Base-by-base conservation (phyloP, 2,797 vertebrate genomes). In the Ceyx erithaca region DNA sequence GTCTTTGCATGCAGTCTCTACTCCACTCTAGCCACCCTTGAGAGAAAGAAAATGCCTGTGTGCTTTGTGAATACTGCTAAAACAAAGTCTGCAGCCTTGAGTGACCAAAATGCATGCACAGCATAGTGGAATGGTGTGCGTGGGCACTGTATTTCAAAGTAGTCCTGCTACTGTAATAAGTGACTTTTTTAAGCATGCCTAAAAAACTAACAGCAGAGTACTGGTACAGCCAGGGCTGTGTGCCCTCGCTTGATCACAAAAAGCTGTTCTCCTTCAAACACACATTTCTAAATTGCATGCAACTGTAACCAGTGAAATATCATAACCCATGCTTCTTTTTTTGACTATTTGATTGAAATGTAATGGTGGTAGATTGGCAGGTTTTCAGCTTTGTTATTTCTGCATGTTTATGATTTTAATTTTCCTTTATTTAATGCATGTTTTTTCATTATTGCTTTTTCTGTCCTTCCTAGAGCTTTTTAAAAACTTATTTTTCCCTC, bases 381-480 rank as follows among this genome's bases (percentile, higher is more conserved):
- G 52, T 33, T 94, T 93, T 93, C 78, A 59, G 8, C 67, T 85
- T 58, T 46, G 14, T 76, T 71, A 28, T 91, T 33, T 78, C 46
- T 86, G 61, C 20, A 37, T 85, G 52, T 52, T 84, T 90, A 64
- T 71, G 26, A 51, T 90, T 87, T 91, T 89, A 59, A 33, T 85
- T 88, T 90, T 58, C 5, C 2, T 72, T 58, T 77, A 72, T 71
- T 80, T 87, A 57, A 52, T 86, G 51, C 41, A 75, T 92, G 41
- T 19, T 71, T 81, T 69, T 97, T 95, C 84, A 48, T 85, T 95
- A 87, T 86, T 96, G 10, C 94, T 95, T 78, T 95, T 90, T 80
- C 89, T 68, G 93, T 97, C 71, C 90, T 91, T 96, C 81, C 48
- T 77, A 72, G 41, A 67, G 88, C 91, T 93, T 90, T 94, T 90